phyloP scores from a whole-genome alignment of 2,797 vertebrate species.

The Gambusia yucatana region DNA sequence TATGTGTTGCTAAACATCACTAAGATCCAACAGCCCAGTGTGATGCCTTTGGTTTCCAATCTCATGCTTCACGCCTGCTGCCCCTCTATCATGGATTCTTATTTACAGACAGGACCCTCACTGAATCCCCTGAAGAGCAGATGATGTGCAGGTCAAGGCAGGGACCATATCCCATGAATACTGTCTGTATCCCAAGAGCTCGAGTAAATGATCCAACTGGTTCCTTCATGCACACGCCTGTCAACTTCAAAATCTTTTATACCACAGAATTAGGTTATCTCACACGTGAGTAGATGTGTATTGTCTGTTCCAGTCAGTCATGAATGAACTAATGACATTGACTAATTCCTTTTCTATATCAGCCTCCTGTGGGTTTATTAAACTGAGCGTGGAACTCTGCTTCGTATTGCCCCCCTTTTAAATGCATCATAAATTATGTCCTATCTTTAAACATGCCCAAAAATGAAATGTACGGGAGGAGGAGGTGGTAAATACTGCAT shows the following conservation, averaged over 20 bases:
- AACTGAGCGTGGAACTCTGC: constrained; percentile 67
- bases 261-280: constrained; percentile 52
- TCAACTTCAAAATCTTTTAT: constrained; percentile 51
- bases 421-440: constrained; percentile 77
- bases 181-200: constrained; percentile 56
- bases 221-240: constrained; percentile 32
- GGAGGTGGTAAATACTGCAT: constrained; percentile 67
- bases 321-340: constrained; percentile 64
- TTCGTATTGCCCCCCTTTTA: constrained; percentile 66
- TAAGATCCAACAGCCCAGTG: constrained; percentile 75
- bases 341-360: constrained; percentile 64
- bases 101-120: constrained; percentile 79
- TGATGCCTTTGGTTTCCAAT: constrained; percentile 85
- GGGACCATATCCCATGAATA: constrained; percentile 71
- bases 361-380: constrained; percentile 68
- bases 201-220: constrained; percentile 49
- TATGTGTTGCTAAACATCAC: constrained; percentile 82
- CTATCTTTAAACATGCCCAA: constrained; percentile 74
- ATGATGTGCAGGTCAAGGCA: constrained; percentile 73
- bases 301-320: constrained; percentile 51
- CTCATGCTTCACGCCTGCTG: constrained; percentile 84
- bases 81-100: constrained; percentile 80
- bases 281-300: constrained; percentile 39
- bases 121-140: constrained; percentile 75
- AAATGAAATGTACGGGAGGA: constrained; percentile 70